Conservation (phyloP, 2,113 vertebrate species). For the Scolopax mira region DNA sequence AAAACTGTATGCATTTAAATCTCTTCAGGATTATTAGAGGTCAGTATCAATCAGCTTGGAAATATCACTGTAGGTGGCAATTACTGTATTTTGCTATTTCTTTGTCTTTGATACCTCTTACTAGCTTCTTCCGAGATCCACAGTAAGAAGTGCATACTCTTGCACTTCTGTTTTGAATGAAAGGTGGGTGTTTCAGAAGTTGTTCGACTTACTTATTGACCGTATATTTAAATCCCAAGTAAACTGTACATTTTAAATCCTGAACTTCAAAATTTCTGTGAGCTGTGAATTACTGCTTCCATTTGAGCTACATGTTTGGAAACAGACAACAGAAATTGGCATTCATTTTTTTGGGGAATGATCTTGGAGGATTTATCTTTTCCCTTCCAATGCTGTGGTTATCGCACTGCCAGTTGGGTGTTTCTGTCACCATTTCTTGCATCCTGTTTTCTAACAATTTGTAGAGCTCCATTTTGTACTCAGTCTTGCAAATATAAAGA, state of each 20-base stretch:
- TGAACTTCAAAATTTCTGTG: background rate
- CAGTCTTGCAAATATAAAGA: background rate
- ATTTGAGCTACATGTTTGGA: background rate
- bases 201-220: background rate
- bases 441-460: background rate
- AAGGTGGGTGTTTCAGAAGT: background rate
- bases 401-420: background rate
- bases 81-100: background rate
- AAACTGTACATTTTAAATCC: background rate
- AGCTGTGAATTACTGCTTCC: background rate
- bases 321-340: background rate
- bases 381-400: background rate
- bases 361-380: background rate
- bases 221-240: background rate
- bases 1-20: background rate
- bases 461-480: background rate
- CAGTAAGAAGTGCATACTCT: background rate
- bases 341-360: background rate
- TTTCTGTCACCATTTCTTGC: background rate
- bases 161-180: background rate
- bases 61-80: background rate
- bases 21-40: background rate
- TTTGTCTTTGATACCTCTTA: background rate
- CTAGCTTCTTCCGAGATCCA: background rate
- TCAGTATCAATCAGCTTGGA: background rate